Evolutionary conservation across 2,797 vertebrate genomes (phyloP).

Genomic region (Molothrus ater): DNA sequence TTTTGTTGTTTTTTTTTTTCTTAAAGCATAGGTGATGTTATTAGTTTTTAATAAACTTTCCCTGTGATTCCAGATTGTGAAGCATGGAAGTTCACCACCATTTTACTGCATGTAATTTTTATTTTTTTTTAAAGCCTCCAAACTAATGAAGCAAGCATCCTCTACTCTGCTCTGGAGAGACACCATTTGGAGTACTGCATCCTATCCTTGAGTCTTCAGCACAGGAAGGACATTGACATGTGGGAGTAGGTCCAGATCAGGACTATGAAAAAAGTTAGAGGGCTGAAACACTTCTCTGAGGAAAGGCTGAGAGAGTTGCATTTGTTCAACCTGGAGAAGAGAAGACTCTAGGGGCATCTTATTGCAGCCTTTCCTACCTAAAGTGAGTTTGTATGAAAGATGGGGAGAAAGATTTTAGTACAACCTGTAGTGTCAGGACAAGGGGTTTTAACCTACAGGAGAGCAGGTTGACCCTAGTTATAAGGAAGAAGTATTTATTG

Average conservation of each 20-base stretch:
- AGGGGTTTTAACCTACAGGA: not conserved
- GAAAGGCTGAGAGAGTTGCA: not conserved
- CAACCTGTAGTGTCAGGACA: not conserved
- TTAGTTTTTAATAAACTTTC: not conserved
- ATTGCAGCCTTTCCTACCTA: not conserved
- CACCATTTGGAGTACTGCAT: not conserved
- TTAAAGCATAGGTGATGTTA: not conserved
- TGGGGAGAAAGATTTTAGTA: not conserved
- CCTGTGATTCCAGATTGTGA: not conserved
- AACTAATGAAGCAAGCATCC: not conserved
- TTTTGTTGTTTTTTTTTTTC: not conserved
- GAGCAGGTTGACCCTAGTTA: not conserved
- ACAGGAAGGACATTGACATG: not conserved
- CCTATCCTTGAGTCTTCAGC: fast-evolving
- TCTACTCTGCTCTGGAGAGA: not conserved
- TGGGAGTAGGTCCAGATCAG: not conserved
- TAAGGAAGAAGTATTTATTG: not conserved
- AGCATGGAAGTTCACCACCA: not conserved
- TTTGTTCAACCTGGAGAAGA: not conserved
- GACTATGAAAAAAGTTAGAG: too few relatives aligned
- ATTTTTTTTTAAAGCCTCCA: not conserved
- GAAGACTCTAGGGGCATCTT: not conserved
- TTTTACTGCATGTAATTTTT: not conserved
- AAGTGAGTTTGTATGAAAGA: not conserved
- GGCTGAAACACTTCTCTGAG: not conserved